These are phyloP conservation scores for Eurypyga helias DNA, from an alignment of 2,113 vertebrate genomes.

Conservation along the genomic window DNA sequence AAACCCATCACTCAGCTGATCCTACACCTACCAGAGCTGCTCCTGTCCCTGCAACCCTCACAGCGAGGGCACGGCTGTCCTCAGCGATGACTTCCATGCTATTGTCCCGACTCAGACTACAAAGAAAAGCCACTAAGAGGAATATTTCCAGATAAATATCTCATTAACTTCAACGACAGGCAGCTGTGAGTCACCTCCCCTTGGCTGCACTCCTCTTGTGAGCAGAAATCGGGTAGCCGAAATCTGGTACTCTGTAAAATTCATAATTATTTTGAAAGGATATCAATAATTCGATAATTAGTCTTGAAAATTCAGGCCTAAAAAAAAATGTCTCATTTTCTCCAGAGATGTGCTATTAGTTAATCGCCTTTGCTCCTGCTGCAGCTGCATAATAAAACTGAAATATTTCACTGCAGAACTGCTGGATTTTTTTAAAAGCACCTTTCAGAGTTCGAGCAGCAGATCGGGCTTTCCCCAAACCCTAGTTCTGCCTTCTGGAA, in stretches of 20 bases:
- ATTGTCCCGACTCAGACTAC: neutral
- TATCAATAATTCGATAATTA: neutral
- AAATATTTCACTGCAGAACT: neutral
- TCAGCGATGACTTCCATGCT: neutral
- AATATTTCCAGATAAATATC: constrained; percentile 21
- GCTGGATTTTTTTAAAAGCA: neutral
- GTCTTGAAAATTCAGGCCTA: neutral
- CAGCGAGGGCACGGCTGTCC: neutral
- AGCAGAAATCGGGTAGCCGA: neutral
- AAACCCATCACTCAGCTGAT: neutral
- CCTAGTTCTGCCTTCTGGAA: neutral
- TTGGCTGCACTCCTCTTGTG: neutral
- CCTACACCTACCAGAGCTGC: neutral
- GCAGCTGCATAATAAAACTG: neutral
- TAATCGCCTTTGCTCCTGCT: neutral
- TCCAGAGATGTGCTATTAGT: neutral
- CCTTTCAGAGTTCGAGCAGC: neutral
- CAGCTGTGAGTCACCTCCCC: constrained; percentile 51
- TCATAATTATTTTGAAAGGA: neutral
- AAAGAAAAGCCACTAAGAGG: neutral
- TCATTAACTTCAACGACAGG: constrained; percentile 45
- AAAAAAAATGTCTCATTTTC: neutral
- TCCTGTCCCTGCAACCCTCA: neutral
- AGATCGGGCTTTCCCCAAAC: neutral
- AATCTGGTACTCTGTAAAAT: neutral